Conservation (phyloP, 2,888 invertebrate species). For the Malthinus flaveolus region DNA sequence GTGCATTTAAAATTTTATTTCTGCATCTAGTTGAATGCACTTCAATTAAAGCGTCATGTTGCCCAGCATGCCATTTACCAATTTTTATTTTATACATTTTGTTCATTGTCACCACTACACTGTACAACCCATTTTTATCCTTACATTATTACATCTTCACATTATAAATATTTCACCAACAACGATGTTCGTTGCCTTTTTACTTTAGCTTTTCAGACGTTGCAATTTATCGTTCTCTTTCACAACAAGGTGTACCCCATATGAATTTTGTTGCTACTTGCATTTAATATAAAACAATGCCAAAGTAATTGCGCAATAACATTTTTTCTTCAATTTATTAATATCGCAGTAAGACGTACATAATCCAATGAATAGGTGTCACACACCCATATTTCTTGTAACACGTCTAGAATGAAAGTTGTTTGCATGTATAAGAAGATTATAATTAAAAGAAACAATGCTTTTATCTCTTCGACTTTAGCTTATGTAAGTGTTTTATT, state of each 20-base stretch:
- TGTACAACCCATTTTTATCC: constrained; percentile 18
- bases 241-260: too few relatives aligned
- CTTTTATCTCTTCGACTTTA: constrained; percentile 11
- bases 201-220: too few relatives aligned
- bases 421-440: constrained; percentile 14
- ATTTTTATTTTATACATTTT: constrained; percentile 7
- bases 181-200: background rate
- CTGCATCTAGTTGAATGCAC: too few relatives aligned
- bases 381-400: constrained; percentile 17
- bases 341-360: constrained; percentile 4
- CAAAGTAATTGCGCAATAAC: constrained; percentile 2
- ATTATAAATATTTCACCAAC: constrained; percentile 14
- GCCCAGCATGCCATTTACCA: constrained; percentile 10
- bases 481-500: constrained; percentile 16
- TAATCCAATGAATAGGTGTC: constrained; percentile 8
- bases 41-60: too few relatives aligned
- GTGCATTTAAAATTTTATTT: too few relatives aligned
- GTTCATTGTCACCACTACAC: constrained; percentile 19
- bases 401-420: constrained; percentile 17
- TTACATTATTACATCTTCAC: constrained; percentile 18
- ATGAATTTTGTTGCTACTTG: background rate
- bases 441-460: constrained; percentile 25
- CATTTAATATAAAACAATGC: background rate
- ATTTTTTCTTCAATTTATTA: background rate
- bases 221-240: too few relatives aligned